Base-by-base conservation (phyloP, 2,113 vertebrate genomes). In the Entomyzon cyanotis region DNA sequence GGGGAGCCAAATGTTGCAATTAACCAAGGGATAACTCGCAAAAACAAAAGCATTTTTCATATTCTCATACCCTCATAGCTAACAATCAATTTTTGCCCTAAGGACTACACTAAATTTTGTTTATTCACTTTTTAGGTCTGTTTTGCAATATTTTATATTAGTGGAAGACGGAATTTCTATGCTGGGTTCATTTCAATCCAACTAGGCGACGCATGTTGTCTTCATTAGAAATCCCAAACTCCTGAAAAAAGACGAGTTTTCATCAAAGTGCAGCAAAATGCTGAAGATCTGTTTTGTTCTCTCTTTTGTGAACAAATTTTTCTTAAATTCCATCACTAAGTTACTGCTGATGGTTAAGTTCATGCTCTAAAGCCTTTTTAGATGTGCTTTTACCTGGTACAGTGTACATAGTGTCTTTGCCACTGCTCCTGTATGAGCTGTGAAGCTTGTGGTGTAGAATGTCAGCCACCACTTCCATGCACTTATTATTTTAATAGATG, bases 21-120 rank as follows among this genome's bases (percentile, higher is more conserved):
- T 91, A 84, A 81, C 56, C 70, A 76, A 79, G 24, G 64, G 31
- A 91, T 1, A 71, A 30, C 24, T 59, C 14, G 13, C 18, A 86
- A 94, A 92, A 96, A 59, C 75, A 94, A 84, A 91, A 22, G 9
- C 25, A 91, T 87, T 83, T 95, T 88, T 93, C 52, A 84, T 75
- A 88, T 47, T 89, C 44, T 53, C 21, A 55, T 59, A 2, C 3
- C 46, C 44, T 53, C 21, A 55, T 59, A 2, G 3, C 46, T 90
- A 50, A 49, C 52, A 44, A 89, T 55, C 68, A 84, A 77, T 37
- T 46, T 87, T 87, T 94, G 15, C 47, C 63, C 84, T 2, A 0
- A 87, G 59, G 39, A 84, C 78, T 59, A 30, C 9, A 33, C 19
- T 74, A 70, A 55, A 37, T 55, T 58, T 75, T 93, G 30, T 83